Evolutionary conservation across 2,888 invertebrate species (phyloP), one percentile per base, ranked within the genome.

Genomic region (Cartodere bifasciata): DNA sequence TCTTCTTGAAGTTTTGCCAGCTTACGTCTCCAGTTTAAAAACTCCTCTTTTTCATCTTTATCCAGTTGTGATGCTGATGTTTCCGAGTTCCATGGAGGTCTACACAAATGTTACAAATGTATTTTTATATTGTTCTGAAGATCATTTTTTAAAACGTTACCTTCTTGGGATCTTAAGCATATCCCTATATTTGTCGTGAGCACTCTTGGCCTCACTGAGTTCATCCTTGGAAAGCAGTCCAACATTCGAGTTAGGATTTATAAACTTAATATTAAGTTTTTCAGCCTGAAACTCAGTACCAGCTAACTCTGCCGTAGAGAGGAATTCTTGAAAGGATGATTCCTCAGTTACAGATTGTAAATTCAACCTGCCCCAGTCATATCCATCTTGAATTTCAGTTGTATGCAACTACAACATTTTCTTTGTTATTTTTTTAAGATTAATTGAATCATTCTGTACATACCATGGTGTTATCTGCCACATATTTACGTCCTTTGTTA

Each of bases 251-350:
- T 65, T 67, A 0, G 76, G 67, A 49, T 75, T 72, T 0, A 85
- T 69, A 53, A 84, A 77, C 38, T 70, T 78, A 4, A 90, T 70
- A 52, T 92, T 90, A 2, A 88, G 56, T 54, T 90, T 90, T 55
- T 92, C 91, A 3, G 86, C 81, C 50, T 82, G 79, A 55, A 95
- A 98, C 56, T 97, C 92, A 1, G 85, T 84, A 21, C 88, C 87
- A 1, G 95, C 94, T 34, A 98, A 62, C 58, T 94, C 84, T 0
- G 97, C 97, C 0, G 88, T 95, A 0, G 88, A 81, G 3, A 98
- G 64, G 56, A 98, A 97, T 51, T 95, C 97, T 63, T 95, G 88
- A 37, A 97, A 76, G 0, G 90, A 86, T n/a, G 82, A 87, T 56
- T 94, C 90, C 45, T 95, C 94, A 0, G 94, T 95, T 0, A 94